Evolutionary conservation across 2,797 vertebrate species (phyloP).

Genomic region (Erethizon dorsatum): DNA sequence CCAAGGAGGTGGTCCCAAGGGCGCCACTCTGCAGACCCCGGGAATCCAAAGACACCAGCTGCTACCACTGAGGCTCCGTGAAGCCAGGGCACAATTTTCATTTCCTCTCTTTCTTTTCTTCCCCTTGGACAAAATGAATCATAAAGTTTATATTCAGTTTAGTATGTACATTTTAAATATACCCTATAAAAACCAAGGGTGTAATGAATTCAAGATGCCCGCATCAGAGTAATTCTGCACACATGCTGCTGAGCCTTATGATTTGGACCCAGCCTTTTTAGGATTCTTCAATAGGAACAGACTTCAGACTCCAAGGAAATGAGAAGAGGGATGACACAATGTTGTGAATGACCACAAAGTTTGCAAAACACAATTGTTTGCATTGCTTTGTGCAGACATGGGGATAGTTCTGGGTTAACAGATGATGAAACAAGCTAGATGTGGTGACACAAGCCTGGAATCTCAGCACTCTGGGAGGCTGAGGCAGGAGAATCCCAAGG

Average conservation of each 20-base stretch:
- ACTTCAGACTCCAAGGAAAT: not conserved
- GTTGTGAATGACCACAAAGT: not conserved
- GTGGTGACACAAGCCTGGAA: not conserved
- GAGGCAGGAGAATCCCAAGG: not conserved
- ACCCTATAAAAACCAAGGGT: constrained; percentile 64
- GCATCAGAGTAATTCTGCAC: not conserved
- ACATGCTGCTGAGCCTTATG: not conserved
- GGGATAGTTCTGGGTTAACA: not conserved
- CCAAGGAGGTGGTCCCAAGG: rapidly evolving
- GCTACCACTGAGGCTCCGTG: rapidly evolving
- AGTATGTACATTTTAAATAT: constrained; percentile 63
- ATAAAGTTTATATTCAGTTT: constrained; percentile 66
- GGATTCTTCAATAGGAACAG: constrained; percentile 34
- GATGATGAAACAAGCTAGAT: not conserved
- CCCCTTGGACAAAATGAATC: constrained; percentile 60
- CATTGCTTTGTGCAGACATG: not conserved
- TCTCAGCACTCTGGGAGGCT: not conserved
- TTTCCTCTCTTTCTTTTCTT: constrained; percentile 59
- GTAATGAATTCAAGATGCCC: constrained; percentile 50
- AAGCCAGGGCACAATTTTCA: not conserved
- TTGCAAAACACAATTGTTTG: not conserved
- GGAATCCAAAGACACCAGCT: not conserved
- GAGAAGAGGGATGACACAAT: not conserved
- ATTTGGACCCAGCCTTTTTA: not conserved
- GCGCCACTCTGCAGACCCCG: not conserved